phyloP scores from a whole-genome alignment of 2,797 vertebrate genomes.

The Rallus crepitans region DNA sequence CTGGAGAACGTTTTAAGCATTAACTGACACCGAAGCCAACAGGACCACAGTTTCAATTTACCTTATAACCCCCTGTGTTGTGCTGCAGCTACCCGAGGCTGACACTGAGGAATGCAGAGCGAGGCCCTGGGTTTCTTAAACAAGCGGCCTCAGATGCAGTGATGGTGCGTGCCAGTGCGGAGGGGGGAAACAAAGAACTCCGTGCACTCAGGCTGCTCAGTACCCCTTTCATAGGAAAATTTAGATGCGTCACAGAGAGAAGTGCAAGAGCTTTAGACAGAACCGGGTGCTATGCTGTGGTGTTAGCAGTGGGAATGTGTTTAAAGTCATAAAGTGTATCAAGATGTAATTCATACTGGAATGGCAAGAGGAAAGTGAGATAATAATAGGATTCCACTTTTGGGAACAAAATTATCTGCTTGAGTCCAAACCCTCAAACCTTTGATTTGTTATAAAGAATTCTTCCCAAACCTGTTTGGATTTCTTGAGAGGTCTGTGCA shows the following conservation, averaged over 20 bases:
- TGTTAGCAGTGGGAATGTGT: background rate
- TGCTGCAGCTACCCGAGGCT: background rate
- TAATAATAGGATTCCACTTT: background rate
- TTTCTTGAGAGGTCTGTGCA: background rate
- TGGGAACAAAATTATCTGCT: background rate
- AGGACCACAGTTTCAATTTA: background rate
- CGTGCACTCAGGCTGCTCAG: background rate
- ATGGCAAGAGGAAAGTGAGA: background rate
- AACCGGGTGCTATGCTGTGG: rapidly evolving
- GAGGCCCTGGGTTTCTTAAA: background rate
- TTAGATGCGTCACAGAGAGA: background rate
- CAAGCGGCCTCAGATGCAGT: background rate
- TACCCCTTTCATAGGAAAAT: background rate
- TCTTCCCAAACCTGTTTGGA: background rate
- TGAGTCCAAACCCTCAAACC: background rate
- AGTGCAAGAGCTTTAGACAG: background rate
- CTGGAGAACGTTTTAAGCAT: background rate
- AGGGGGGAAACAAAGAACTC: background rate
- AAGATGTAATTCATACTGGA: background rate
- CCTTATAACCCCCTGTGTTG: background rate
- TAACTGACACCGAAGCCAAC: background rate
- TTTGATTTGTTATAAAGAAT: background rate
- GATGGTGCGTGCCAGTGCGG: background rate
- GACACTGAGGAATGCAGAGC: background rate
- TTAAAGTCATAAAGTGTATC: background rate